Evolutionary conservation across 2,113 vertebrate genomes (phyloP), one percentile per base, ranked within the genome.

Genomic region (Chionis minor): DNA sequence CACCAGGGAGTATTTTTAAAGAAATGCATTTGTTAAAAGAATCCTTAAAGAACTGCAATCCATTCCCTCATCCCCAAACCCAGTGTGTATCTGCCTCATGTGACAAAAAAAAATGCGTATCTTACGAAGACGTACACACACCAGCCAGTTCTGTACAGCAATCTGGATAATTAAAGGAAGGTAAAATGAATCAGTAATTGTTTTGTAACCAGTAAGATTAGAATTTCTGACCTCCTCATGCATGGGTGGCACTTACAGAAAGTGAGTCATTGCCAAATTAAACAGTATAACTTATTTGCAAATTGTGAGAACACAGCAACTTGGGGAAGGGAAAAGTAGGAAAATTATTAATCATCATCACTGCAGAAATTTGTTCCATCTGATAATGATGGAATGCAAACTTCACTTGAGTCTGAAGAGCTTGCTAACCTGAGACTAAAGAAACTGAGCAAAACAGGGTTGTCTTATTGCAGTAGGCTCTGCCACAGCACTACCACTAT

Each of bases 1-100:
- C 8, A n/a, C 4, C n/a, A 3, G 35, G 15, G 27, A 52, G 67
- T 56, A 38, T 10, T 72, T 10, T 56, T 81, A 47, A 69, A 91
- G 33, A 86, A 75, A 67, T 15, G 1, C 8, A 71, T 3, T 33
- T 0, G 1, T 72, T 62, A 63, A 63, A 62, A 12, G 1, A 88
- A 75, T 63, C n/a, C 27, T 77, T 77, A 32, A 77, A 71, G 35
- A 73, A 40, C 35, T 38, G 17, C 1, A 2, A 12, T 56, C 30
- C 8, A 14, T 52, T 62, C 21, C 26, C 8, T 27, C 20, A 30
- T 52, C 44, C 27, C 33, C 10, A 73, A 74, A 59, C 9, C 38
- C 14, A 63, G 59, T 3, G 3, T 1, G 0, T 30, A 52, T 10
- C 54, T 88, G 21, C 38, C 23, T 87, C 20, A 28, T 0, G 1